These are phyloP conservation scores for Cariama cristata DNA, from an alignment of 2,113 vertebrate genomes.

Conservation along the genomic window DNA sequence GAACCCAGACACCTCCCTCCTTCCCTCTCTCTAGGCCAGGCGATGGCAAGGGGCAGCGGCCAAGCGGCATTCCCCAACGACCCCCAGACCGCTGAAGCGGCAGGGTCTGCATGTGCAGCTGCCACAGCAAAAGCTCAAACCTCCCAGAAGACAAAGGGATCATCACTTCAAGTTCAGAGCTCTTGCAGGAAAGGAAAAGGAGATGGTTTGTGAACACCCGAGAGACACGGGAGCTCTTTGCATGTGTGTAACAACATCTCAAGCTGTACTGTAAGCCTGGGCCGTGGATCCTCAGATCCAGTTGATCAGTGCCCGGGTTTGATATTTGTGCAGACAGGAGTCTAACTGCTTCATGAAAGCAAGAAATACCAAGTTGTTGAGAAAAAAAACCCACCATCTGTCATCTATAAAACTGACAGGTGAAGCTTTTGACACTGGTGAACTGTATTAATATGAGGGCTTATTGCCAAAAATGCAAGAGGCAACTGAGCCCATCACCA, in stretches of 20 bases:
- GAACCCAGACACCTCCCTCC: rapidly evolving
- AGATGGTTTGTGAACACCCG: not conserved
- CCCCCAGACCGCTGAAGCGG: rapidly evolving
- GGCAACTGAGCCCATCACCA: not conserved
- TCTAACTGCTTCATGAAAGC: not conserved
- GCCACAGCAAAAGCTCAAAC: not conserved
- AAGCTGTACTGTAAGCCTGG: not conserved
- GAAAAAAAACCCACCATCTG: not conserved
- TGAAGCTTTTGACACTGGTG: not conserved
- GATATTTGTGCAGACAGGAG: not conserved
- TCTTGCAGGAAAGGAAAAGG: not conserved
- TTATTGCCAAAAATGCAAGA: slow-evolving; percentile 12
- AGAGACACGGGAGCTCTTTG: not conserved
- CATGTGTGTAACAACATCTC: not conserved
- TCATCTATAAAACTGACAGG: not conserved
- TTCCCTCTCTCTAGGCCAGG: not conserved
- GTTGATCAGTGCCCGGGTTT: not conserved
- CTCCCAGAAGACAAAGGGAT: not conserved
- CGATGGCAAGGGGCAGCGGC: not conserved
- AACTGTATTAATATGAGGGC: not conserved
- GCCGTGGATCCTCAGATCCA: not conserved
- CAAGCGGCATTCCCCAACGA: not conserved
- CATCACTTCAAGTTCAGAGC: not conserved
- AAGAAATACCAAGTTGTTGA: not conserved
- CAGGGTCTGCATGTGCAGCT: rapidly evolving